A percentile compares a stretch with the other conserved stretches of the same genome.
These are phyloP conservation scores for Eulithis prunata DNA, from an alignment of 2,888 invertebrate species.

Conservation along the genomic window DNA sequence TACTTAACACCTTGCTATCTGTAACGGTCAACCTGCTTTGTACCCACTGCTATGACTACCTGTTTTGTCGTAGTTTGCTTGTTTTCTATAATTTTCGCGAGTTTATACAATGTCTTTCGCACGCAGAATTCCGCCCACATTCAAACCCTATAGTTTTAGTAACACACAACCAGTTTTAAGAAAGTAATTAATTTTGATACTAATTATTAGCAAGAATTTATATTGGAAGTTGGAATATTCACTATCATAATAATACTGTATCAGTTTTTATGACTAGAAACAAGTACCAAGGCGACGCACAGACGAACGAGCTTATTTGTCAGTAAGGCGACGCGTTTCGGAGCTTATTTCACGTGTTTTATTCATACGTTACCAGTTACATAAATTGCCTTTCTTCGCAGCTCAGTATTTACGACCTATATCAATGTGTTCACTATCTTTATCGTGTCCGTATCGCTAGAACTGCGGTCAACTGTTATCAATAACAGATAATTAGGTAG, in stretches of 20 bases:
- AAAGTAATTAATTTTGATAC: too few species aligned
- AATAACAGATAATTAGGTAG: constrained; percentile 47
- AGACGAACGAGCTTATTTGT: too few species aligned
- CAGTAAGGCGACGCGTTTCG: too few species aligned
- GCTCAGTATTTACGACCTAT: constrained; percentile 5
- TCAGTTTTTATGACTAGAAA: too few species aligned
- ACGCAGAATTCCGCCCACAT: too few species aligned
- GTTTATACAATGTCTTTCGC: background rate
- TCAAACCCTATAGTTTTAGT: too few species aligned
- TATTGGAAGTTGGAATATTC: too few species aligned
- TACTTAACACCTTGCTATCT: constrained; percentile 40
- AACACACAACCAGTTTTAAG: too few species aligned
- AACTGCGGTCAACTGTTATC: constrained; percentile 61
- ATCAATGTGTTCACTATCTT: constrained; percentile 10
- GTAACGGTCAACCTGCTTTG: constrained; percentile 1
- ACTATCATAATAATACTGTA: too few species aligned
- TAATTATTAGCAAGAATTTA: too few species aligned
- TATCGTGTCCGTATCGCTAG: constrained; percentile 45
- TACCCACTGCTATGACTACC: background rate
- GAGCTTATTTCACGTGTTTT: too few species aligned
- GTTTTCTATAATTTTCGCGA: background rate
- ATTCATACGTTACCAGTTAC: constrained; percentile 6
- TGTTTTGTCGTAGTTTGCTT: background rate
- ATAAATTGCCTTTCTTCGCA: constrained; percentile 13
- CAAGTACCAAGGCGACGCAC: too few species aligned